Evolutionary conservation across 2,113 vertebrate species (phyloP).

Genomic region (Dicentrarchus labrax): DNA sequence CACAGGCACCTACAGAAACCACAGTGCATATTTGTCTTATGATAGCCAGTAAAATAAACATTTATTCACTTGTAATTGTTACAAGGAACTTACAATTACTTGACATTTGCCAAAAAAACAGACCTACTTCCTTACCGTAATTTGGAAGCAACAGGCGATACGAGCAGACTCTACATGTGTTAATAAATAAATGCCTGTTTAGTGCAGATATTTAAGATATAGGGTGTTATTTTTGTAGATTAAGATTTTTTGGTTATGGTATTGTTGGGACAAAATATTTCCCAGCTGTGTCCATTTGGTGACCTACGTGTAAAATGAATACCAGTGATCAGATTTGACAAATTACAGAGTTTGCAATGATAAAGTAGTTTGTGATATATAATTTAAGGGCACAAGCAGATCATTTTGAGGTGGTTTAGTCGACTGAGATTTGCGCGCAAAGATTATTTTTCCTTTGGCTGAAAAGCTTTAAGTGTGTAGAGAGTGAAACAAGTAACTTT

Average conservation of each 20-base stretch:
- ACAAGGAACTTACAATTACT: background rate
- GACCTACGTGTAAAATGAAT: background rate
- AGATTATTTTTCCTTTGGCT: background rate
- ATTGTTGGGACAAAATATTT: background rate
- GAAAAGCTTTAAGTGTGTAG: no score
- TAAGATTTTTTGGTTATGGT: background rate
- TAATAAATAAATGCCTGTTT: no score
- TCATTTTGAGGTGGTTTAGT: background rate
- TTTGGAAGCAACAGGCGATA: background rate
- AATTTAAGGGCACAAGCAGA: background rate
- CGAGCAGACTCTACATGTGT: rapidly evolving
- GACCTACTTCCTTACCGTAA: background rate
- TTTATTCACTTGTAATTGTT: background rate
- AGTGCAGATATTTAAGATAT: background rate
- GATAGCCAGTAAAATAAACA: constrained; percentile 27
- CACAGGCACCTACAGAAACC: background rate
- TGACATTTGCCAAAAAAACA: background rate
- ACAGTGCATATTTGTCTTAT: constrained; percentile 12
- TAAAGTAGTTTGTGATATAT: background rate
- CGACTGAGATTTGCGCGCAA: background rate
- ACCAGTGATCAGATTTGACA: background rate
- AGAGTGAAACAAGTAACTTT: background rate
- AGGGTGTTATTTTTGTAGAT: background rate
- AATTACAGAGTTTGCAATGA: background rate
- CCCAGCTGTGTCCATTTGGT: background rate